A percentile compares a stretch with the other conserved stretches of the same genome.
phyloP scores from a whole-genome alignment of 2,113 vertebrate species.

The Synchiropus splendidus region DNA sequence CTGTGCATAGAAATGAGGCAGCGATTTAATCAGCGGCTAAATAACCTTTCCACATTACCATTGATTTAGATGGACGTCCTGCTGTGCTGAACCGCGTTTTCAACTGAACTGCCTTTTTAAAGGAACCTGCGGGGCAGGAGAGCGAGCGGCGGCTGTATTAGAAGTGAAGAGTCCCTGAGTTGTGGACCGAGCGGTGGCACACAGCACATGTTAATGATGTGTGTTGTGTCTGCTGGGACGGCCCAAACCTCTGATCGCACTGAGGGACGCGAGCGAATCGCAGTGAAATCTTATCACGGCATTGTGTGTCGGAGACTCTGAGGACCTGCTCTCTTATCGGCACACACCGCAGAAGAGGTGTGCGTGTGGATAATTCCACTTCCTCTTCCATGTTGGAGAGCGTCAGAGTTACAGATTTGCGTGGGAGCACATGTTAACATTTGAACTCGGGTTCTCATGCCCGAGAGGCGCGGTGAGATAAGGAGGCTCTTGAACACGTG shows the following conservation, averaged over 20 bases:
- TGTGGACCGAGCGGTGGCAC: too few species aligned
- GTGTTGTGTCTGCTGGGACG: constrained; percentile 36
- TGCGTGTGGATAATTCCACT: constrained; percentile 39
- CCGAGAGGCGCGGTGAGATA: constrained; percentile 41
- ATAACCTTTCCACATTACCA: constrained; percentile 13
- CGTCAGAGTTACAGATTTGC: constrained; percentile 24
- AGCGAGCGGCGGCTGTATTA: too few species aligned
- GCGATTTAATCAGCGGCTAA: constrained; percentile 19
- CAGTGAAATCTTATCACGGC: constrained; percentile 45
- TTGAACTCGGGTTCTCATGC: constrained; percentile 22
- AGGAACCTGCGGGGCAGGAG: too few species aligned
- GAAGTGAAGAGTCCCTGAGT: too few species aligned
- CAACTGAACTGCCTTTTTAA: too few species aligned
- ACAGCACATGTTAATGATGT: constrained; percentile 24
- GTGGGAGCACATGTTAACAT: constrained; percentile 40
- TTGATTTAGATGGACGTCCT: constrained; percentile 18
- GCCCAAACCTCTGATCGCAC: constrained; percentile 37
- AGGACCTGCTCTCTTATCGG: constrained; percentile 40
- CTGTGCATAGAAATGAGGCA: not conserved
- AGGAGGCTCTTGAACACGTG: constrained; percentile 35
- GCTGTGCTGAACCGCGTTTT: too few species aligned
- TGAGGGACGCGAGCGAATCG: constrained; percentile 51
- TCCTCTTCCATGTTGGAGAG: constrained; percentile 31
- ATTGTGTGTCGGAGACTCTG: constrained; percentile 23
- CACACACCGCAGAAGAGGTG: constrained; percentile 17